Evolutionary conservation across 2,113 vertebrate genomes (phyloP).

Genomic region (Micronycteris hirsuta): DNA sequence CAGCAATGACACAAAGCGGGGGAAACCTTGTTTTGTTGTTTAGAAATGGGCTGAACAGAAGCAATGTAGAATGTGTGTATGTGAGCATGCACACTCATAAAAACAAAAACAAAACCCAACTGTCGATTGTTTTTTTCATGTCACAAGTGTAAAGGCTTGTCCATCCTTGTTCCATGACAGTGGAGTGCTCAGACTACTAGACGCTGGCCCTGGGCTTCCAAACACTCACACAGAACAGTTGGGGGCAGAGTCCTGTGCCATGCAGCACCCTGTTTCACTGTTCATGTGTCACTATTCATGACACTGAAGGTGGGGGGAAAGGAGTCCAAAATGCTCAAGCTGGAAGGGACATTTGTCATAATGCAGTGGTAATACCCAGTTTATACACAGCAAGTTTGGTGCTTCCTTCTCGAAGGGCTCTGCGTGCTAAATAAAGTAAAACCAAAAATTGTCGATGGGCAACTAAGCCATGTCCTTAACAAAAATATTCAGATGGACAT

Average conservation of each 20-base stretch:
- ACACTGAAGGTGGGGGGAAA: background rate
- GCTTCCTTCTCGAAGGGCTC: conserved; percentile 3
- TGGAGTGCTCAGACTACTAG: background rate
- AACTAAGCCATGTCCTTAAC: background rate
- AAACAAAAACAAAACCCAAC: conserved; percentile 29
- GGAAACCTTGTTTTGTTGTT: background rate
- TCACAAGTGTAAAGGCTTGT: background rate
- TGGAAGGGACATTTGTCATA: background rate
- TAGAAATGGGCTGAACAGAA: background rate
- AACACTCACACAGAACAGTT: background rate
- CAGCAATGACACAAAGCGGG: background rate
- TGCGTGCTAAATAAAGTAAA: conserved; percentile 33
- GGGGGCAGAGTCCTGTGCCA: background rate
- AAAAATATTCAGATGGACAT: background rate
- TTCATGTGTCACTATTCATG: background rate
- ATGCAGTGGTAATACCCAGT: background rate
- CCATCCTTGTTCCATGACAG: background rate
- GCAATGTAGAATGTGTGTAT: background rate
- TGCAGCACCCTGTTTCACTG: background rate
- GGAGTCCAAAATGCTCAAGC: background rate
- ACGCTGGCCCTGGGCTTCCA: background rate
- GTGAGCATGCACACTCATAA: background rate
- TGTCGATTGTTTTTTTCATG: conserved; percentile 28
- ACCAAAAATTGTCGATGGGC: conserved; percentile 33
- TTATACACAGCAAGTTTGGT: background rate